Base-by-base conservation (phyloP, 1,140 invertebrate species). In the Vanessa tameamea region DNA sequence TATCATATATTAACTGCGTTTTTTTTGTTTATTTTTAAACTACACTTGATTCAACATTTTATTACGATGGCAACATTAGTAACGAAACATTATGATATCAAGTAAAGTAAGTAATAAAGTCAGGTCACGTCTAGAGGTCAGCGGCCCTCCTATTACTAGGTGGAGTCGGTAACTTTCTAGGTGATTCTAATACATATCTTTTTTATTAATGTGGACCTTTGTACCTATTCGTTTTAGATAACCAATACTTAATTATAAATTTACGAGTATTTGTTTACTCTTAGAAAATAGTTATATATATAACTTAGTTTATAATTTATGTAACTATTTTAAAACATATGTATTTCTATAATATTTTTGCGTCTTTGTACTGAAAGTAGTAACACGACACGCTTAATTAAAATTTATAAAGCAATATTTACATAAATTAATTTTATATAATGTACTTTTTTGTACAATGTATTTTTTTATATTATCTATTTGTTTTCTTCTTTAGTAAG, bases 121-220 rank as follows among this genome's bases (percentile, higher is more conserved):
- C 31, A 37, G 57, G 57, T 12, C 57, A 61, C 57, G 57, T 61
- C 57, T 61, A 61, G 57, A 61, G 57, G 57, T 61, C 26, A 61
- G 31, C 57, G 31, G 57, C 57, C 57, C 57, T 31, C 55, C 57
- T 7, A 31, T 37, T 61, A 37, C 23, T 37, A 61, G 31, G 57
- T 57, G 53, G 53, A 23, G 53, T 4, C 53, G 4, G 15, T 50
- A 37, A n/a, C 57, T 61, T 61, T 61, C 57, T 61, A 61, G 57
- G 31, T 16, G 57, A 31, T 37, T 37, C 31, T 61, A 37, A 37
- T 8, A n/a, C n/a, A n/a, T n/a, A 31, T 37, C 7, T 61, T 31
- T 12, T 51, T 51, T 51, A 51, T 51, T n/a, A 43, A 43, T 43
- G 37, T 43, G 9, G 37, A 43, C 48, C 48, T 51, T 51, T 51